Base-by-base conservation (phyloP, 2,888 invertebrate species). In the Oeneis ivallda region DNA sequence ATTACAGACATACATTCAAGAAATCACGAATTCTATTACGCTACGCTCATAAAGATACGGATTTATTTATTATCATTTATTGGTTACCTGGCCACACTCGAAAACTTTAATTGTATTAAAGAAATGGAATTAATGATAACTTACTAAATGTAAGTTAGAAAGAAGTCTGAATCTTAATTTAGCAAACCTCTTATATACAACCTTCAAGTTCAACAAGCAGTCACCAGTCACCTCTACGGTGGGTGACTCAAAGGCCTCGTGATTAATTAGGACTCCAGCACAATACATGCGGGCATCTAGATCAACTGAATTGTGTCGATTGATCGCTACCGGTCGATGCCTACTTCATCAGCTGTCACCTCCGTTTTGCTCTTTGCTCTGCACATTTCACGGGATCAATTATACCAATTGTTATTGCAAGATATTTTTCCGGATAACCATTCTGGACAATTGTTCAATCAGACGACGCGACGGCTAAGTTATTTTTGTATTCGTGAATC, bases 301-400 rank as follows among this genome's bases (percentile, higher is more conserved):
- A 74, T 74, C 74, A 63, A 63, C 67, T 71, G 71, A 81, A 85
- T 83, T 76, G 76, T 70, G 69, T 58, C 70, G 72, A 77, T 77
- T 80, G 80, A 79, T 79, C 75, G 75, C 76, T 75, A 74, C 60
- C 19, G 49, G 49, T 76, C 70, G 76, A 77, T 75, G 72, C 73
- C 76, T 73, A 80, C 78, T 63, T 65, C 58, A 63, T 67, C 70
- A 80, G 78, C 81, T 76, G 81, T 81, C 81, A 80, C 71, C 73
- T 71, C 72, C 68, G 67, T 62, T 67, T 67, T 65, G 62, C 52
- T 45, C 37, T 53, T 53, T 37, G 53, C 15, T 53, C 53, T 65
- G 62, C 47, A 62, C 57, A 61, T 58, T 47, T 53, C 64, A 61
- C 50, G 64, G 69, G 70, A 70, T 53, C 76, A 82, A 80, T 80